These are phyloP conservation scores for Brachionus calyciflorus DNA, from an alignment of 1,140 invertebrate genomes.

Conservation along the genomic window DNA sequence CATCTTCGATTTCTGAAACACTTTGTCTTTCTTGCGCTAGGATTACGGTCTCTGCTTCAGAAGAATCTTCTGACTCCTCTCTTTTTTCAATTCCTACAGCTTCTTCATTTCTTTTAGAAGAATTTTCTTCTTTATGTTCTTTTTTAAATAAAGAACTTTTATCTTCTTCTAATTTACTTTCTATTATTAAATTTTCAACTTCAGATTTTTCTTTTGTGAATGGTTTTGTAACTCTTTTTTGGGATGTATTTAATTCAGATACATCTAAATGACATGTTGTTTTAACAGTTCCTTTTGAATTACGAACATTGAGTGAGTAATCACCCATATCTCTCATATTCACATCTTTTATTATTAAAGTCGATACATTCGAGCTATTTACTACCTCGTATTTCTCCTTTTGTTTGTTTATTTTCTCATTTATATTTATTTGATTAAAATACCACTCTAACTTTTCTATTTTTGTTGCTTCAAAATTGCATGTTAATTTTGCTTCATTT, in stretches of 20 bases:
- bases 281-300: not conserved
- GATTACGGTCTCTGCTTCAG: conserved; percentile 18
- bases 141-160: conserved; percentile 26
- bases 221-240: not conserved
- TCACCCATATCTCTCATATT: conserved; percentile 18
- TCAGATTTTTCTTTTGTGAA: conserved; percentile 4
- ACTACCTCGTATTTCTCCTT: conserved; percentile 25
- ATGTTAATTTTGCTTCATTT: not conserved
- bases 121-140: not conserved
- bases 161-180: not conserved
- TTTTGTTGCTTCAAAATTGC: not conserved
- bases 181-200: not conserved
- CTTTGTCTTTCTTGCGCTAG: not conserved
- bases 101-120: not conserved
- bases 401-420: conserved; percentile 17
- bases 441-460: conserved; percentile 29
- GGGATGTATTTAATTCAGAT: not conserved
- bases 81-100: not conserved
- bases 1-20: not conserved
- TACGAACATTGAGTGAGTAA: not conserved
- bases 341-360: conserved; percentile 17
- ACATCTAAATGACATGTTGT: conserved; percentile 45
- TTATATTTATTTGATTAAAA: conserved; percentile 38
- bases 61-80: not conserved
- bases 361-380: not conserved